Evolutionary conservation across 2,888 invertebrate species (phyloP).

Genomic region (Heliconius cydno): DNA sequence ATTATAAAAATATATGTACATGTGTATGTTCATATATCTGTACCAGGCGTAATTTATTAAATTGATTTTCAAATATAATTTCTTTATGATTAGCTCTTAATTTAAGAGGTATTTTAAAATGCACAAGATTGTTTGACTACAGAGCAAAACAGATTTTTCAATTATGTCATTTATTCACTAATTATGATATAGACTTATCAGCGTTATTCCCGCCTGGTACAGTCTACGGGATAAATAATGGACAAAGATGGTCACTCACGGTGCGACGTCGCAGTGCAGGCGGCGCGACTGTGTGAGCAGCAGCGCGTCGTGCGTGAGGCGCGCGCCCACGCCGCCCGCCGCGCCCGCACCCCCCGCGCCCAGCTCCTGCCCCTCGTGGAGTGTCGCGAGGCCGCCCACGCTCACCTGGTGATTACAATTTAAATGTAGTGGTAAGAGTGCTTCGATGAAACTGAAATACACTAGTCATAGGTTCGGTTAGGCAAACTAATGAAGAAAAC

Average conservation of each 20-base stretch:
- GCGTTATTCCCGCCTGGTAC: no score
- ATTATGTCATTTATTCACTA: neutral
- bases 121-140: no score
- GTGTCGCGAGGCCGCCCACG: slow-evolving; percentile 87
- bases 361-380: slow-evolving; percentile 87
- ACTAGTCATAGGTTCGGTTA: no score
- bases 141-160: neutral
- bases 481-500: no score
- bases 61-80: neutral
- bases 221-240: neutral
- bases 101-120: no score
- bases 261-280: slow-evolving; percentile 84
- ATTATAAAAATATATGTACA: neutral
- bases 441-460: no score
- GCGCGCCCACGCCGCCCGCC: slow-evolving; percentile 57
- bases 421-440: no score
- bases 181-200: no score
- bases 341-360: slow-evolving; percentile 56
- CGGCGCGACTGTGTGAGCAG: slow-evolving; percentile 91
- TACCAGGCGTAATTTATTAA: slow-evolving; percentile 1
- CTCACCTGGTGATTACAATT: slow-evolving; percentile 24
- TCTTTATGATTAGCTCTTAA: neutral
- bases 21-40: neutral
- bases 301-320: slow-evolving; percentile 91
- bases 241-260: slow-evolving; percentile 60